Percentiles rank a stretch among this genome's conserved stretches.
phyloP scores from a whole-genome alignment of 2,113 vertebrate genomes.

The Bubo bubo region DNA sequence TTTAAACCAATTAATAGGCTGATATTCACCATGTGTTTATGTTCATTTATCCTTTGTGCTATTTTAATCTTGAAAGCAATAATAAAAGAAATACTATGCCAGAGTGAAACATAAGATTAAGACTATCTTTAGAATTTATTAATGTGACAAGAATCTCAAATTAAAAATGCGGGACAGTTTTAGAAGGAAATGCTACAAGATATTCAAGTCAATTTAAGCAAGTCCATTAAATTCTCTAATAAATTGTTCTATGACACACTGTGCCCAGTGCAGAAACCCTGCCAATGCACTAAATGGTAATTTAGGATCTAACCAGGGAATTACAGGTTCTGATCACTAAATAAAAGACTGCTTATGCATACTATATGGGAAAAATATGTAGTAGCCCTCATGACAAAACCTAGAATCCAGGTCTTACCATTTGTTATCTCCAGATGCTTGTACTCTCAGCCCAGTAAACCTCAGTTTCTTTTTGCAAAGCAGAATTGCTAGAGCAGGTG shows the following conservation, averaged over 20 bases:
- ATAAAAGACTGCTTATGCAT: background rate
- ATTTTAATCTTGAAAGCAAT: background rate
- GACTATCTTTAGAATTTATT: background rate
- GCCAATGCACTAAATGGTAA: background rate
- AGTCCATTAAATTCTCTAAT: background rate
- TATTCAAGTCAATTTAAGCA: background rate
- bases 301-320: background rate
- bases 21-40: background rate
- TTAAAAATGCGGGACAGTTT: background rate
- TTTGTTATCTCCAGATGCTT: background rate
- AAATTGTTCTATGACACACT: background rate
- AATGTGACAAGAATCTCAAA: background rate
- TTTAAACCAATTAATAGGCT: slow-evolving; percentile 50
- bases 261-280: background rate
- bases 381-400: background rate
- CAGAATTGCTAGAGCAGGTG: background rate
- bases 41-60: slow-evolving; percentile 6
- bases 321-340: background rate
- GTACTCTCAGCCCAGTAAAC: background rate
- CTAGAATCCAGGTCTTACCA: background rate
- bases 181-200: slow-evolving; percentile 14
- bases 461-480: background rate
- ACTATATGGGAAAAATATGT: background rate
- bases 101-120: background rate
- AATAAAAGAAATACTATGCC: background rate